These are phyloP conservation scores for Microvelia longipes DNA, from an alignment of 1,140 invertebrate species.

Conservation along the genomic window DNA sequence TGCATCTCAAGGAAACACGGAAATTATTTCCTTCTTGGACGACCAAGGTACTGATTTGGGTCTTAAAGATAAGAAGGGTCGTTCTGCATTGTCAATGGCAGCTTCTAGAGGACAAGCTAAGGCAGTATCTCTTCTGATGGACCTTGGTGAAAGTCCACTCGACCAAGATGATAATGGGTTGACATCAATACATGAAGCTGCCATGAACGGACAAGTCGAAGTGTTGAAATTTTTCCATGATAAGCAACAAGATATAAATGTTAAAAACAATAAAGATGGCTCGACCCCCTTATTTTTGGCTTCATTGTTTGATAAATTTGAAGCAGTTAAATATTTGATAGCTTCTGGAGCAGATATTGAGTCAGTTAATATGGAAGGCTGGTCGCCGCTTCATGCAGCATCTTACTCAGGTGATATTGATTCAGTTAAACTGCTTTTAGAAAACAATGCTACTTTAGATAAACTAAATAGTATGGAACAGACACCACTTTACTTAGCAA, in stretches of 20 bases:
- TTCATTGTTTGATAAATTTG: background rate
- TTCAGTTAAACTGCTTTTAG: background rate
- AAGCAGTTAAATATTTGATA: background rate
- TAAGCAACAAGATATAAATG: background rate
- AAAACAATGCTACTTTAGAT: background rate
- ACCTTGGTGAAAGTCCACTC: background rate
- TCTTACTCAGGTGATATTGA: background rate
- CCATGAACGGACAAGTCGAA: background rate
- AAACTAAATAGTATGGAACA: background rate
- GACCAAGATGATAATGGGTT: background rate
- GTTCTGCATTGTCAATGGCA: background rate
- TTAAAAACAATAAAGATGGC: background rate
- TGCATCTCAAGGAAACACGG: background rate
- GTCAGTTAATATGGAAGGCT: background rate
- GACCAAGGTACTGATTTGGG: background rate
- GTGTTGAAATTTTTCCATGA: background rate
- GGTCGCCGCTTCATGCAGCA: background rate
- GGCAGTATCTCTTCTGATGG: background rate
- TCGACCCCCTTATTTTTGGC: background rate
- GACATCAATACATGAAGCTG: background rate
- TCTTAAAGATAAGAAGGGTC: background rate
- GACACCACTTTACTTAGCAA: background rate
- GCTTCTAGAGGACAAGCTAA: background rate
- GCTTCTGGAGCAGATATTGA: background rate
- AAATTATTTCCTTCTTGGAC: background rate